phyloP scores from a whole-genome alignment of 2,113 vertebrate species.

The Phylloscopus trochilus region DNA sequence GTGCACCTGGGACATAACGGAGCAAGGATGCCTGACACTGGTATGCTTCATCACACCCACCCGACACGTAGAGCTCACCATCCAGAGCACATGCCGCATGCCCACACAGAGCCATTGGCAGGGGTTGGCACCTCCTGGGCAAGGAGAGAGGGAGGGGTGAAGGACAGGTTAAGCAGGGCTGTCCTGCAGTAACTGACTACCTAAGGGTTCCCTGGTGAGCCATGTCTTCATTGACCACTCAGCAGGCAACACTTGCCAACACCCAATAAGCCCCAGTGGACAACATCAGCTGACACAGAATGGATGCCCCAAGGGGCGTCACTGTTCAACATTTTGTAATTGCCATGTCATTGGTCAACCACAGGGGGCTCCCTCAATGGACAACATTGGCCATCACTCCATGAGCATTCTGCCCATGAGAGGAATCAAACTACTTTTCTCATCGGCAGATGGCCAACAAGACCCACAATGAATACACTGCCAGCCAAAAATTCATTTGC shows the following conservation, averaged over 20 bases:
- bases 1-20: conserved; percentile 60
- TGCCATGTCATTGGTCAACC: background rate
- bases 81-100: conserved; percentile 72
- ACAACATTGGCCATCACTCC: background rate
- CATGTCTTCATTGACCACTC: accelerated
- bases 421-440: background rate
- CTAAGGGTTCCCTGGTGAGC: background rate
- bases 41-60: conserved; percentile 59
- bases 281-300: background rate
- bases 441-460: background rate
- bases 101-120: conserved; percentile 72
- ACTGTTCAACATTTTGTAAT: background rate
- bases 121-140: conserved; percentile 69
- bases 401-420: background rate
- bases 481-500: background rate
- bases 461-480: background rate
- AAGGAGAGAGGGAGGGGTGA: background rate
- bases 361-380: background rate
- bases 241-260: background rate
- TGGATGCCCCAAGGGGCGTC: background rate
- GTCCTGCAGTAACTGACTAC: background rate
- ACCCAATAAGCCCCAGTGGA: background rate
- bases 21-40: conserved; percentile 65
- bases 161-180: background rate
- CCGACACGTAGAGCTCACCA: conserved; percentile 72